Evolutionary conservation across 2,888 invertebrate species (phyloP), one percentile per base, ranked within the genome.

Genomic region (Margaritifera margaritifera): DNA sequence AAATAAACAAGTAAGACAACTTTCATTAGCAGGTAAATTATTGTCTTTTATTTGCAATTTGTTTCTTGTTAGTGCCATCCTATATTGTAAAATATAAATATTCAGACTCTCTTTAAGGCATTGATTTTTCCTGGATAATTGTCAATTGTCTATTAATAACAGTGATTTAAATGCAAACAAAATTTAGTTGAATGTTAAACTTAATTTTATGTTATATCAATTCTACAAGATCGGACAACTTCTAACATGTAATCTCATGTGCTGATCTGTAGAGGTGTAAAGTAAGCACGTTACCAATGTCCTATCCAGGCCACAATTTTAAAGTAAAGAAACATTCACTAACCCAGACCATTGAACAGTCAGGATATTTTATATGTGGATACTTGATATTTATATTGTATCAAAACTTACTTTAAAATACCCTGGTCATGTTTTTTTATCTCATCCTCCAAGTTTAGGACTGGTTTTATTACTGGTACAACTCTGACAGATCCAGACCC

Each of bases 391-490:
- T n/a, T 42, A 42, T 15, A 42, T 42, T 8, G 42, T 42, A 42
- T 42, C 15, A 42, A 42, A 1, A 79, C 80, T 75, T 78, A 88
- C 87, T 85, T 84, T 55, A 83, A 71, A 24, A 81, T 81, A 24
- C 76, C 82, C 66, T 83, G 84, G 70, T 89, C 89, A 78, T 90
- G 88, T 53, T 80, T 83, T 56, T 85, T 83, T 6, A 90, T 88
- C 72, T 90, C 90, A 19, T 82, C 78, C 15, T 72, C 59, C 20
- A 90, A 81, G 71, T 90, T 88, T 6, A 90, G 69, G 6, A 62
- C 66, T 8, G 74, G 73, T 22, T 57, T 65, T 54, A 62, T 66
- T 51, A 59, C 62, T 31, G 42, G 51, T n/a, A 56, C 54, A 20
- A 56, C 27, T 24, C 22, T 25, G 19, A 51, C 27, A 27, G 50